phyloP scores from a whole-genome alignment of 2,888 invertebrate species.

The Muschampia plurimacula region DNA sequence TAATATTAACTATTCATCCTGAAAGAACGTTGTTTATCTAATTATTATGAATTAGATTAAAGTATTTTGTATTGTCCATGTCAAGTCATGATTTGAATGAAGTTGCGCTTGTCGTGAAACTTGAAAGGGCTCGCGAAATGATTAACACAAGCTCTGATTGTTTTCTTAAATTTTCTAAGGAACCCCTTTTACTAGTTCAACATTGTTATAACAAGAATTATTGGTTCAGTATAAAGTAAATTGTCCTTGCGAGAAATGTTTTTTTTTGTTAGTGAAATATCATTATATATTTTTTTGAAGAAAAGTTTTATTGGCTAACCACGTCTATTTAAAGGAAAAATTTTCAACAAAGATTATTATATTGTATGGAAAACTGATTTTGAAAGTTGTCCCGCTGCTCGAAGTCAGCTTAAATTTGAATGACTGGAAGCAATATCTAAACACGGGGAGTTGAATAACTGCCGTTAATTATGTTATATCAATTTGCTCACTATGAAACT shows the following conservation, averaged over 20 bases:
- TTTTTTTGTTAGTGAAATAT: no score
- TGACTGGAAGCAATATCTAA: no score
- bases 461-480: no score
- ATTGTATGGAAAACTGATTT: no score
- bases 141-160: slow-evolving; percentile 19
- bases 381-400: no score
- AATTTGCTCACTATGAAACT: no score
- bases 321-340: no score
- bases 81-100: slow-evolving; percentile 18
- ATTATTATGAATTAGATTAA: slow-evolving; percentile 25
- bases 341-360: no score
- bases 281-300: no score
- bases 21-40: slow-evolving; percentile 23
- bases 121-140: slow-evolving; percentile 7
- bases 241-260: not conserved
- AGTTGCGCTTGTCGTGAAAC: slow-evolving; percentile 6
- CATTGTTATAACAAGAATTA: not conserved
- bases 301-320: no score
- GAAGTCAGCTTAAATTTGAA: no score
- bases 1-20: slow-evolving; percentile 9
- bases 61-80: slow-evolving; percentile 18
- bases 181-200: not conserved
- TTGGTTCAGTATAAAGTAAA: not conserved
- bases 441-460: no score
- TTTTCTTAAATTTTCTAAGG: not conserved